A percentile compares a stretch with the other conserved stretches of the same genome.
Evolutionary conservation across 1,140 invertebrate genomes (phyloP).

Genomic region (Drosophila pachea): DNA sequence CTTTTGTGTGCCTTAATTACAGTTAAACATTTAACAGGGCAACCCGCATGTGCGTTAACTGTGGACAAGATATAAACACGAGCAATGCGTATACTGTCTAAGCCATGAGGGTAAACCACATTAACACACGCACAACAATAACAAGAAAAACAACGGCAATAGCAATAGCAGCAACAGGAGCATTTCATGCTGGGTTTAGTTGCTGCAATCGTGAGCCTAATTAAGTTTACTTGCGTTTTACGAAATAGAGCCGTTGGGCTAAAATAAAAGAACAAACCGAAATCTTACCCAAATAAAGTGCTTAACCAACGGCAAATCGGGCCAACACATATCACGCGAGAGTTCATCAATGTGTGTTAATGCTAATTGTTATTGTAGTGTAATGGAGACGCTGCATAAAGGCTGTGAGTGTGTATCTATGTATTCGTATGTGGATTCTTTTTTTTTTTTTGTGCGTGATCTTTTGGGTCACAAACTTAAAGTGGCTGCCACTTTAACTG

Average conservation of each 20-base stretch:
- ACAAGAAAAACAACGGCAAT: background rate
- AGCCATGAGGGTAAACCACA: constrained; percentile 48
- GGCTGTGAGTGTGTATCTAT: background rate
- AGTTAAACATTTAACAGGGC: constrained; percentile 52
- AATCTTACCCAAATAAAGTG: constrained; percentile 48
- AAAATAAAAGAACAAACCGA: constrained; percentile 15
- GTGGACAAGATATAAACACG: constrained; percentile 51
- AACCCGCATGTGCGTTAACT: constrained; percentile 33
- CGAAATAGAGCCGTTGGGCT: constrained; percentile 26
- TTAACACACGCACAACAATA: constrained; percentile 36
- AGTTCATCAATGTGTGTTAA: constrained; percentile 47
- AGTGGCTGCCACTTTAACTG: constrained; percentile 57
- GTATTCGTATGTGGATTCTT: background rate
- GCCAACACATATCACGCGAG: background rate
- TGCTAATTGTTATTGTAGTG: constrained; percentile 72
- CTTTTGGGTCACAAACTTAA: constrained; percentile 18
- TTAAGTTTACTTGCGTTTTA: constrained; percentile 64
- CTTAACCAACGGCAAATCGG: constrained; percentile 37
- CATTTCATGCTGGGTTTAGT: constrained; percentile 15
- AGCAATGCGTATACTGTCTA: constrained; percentile 13
- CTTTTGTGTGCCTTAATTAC: constrained; percentile 51
- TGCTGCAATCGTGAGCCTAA: constrained; percentile 53
- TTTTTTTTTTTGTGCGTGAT: background rate
- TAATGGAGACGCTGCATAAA: constrained; percentile 23
- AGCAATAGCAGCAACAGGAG: too few species aligned